These are phyloP conservation scores for Mola mola DNA, from an alignment of 2,113 vertebrate species.

Conservation along the genomic window DNA sequence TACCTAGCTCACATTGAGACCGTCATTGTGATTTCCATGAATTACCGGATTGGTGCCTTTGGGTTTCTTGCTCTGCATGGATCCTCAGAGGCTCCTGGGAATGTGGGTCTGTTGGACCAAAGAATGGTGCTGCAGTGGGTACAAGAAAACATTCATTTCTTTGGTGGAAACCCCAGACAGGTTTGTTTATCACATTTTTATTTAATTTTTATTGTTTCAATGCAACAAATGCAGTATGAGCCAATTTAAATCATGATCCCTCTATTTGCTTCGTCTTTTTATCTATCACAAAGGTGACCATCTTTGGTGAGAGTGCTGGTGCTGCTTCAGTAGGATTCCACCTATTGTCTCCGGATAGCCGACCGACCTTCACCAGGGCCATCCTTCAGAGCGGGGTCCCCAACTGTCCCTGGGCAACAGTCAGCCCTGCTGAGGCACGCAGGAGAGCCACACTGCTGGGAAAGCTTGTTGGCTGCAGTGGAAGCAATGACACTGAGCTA, in stretches of 20 bases:
- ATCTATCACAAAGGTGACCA: constrained; percentile 79
- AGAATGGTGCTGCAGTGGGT: constrained; percentile 90
- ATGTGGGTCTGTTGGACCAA: constrained; percentile 90
- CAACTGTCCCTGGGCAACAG: constrained; percentile 90
- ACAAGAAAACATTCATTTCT: constrained; percentile 85
- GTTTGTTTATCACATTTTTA: constrained; percentile 32
- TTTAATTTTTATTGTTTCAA: neutral
- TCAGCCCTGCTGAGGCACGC: constrained; percentile 85
- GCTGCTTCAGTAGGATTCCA: constrained; percentile 89
- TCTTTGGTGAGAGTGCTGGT: constrained; percentile 93
- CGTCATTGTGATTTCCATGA: constrained; percentile 91
- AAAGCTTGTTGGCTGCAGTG: constrained; percentile 84
- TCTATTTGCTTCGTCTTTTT: neutral
- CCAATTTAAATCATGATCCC: neutral
- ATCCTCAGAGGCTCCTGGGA: constrained; percentile 89
- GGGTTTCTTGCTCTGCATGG: constrained; percentile 90
- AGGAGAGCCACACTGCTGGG: constrained; percentile 82
- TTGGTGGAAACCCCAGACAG: constrained; percentile 88
- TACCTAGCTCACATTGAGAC: constrained; percentile 87
- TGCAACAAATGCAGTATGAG: neutral
- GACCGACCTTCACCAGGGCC: constrained; percentile 85
- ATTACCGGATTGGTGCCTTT: constrained; percentile 90
- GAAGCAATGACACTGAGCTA: constrained; percentile 86
- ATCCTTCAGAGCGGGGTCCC: constrained; percentile 90
- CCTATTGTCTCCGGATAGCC: constrained; percentile 86